Evolutionary conservation across 2,797 vertebrate genomes (phyloP).

Genomic region (Hypotaenidia okinawae): DNA sequence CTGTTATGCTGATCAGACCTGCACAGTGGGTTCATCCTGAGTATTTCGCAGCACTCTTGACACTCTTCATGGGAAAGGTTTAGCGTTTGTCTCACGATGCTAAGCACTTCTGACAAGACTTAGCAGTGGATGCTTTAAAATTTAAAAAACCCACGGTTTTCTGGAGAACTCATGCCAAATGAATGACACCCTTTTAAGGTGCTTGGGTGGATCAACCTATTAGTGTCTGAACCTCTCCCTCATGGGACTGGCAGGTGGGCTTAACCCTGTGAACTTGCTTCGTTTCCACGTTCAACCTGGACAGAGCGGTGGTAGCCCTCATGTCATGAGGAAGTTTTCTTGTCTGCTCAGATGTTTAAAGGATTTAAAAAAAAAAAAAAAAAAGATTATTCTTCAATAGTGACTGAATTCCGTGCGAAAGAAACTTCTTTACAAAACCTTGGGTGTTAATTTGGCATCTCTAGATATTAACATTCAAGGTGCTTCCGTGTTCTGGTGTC

Average conservation of each 20-base stretch:
- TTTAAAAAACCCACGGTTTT: neutral
- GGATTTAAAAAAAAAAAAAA: neutral
- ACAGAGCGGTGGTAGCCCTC: neutral
- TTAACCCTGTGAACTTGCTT: neutral
- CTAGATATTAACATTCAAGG: neutral
- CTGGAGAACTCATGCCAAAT: neutral
- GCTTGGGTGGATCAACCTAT: accelerated
- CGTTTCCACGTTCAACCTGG: accelerated
- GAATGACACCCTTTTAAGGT: neutral
- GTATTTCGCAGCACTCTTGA: neutral
- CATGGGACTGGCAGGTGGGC: neutral
- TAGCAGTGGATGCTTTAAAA: neutral
- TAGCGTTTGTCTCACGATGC: neutral
- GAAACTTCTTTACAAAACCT: neutral
- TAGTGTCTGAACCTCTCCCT: neutral
- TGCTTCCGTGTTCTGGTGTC: neutral
- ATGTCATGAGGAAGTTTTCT: neutral
- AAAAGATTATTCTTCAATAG: neutral
- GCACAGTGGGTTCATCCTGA: neutral
- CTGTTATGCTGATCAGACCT: neutral
- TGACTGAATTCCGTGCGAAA: neutral
- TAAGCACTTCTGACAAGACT: neutral
- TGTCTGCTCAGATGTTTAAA: neutral
- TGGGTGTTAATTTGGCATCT: neutral
- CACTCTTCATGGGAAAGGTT: neutral